Percentiles rank a stretch among this genome's conserved stretches.
phyloP scores from a whole-genome alignment of 2,888 invertebrate species.

The Chrysolina haemoptera region DNA sequence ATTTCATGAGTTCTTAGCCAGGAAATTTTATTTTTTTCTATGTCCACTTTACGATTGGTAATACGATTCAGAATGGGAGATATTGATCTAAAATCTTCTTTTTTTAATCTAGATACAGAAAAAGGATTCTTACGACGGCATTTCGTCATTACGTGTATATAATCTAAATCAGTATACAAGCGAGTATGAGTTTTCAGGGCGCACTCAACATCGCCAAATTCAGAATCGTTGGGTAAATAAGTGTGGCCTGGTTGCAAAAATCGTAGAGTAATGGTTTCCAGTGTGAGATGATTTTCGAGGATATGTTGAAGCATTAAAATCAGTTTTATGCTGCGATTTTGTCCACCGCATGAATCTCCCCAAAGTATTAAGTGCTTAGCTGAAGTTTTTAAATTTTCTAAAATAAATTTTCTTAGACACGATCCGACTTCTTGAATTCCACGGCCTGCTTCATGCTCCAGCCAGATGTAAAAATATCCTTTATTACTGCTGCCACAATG shows the following conservation, averaged over 20 bases:
- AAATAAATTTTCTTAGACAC: conserved; percentile 18
- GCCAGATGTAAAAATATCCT: conserved; percentile 21
- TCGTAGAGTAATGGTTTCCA: conserved; percentile 44
- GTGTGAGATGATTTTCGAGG: conserved; percentile 42
- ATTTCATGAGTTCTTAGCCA: conserved; percentile 43
- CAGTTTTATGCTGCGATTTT: conserved; percentile 53
- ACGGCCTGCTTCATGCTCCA: conserved; percentile 11
- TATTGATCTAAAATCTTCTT: conserved; percentile 44
- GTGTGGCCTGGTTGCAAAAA: conserved; percentile 54
- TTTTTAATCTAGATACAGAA: conserved; percentile 42
- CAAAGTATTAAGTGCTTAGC: conserved; percentile 13
- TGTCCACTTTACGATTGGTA: conserved; percentile 31
- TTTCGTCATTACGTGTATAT: conserved; percentile 49
- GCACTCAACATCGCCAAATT: conserved; percentile 54
- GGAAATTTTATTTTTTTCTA: conserved; percentile 38
- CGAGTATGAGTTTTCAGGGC: conserved; percentile 48
- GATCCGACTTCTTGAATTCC: conserved; percentile 6
- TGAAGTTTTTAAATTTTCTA: background rate
- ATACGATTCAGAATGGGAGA: conserved; percentile 35
- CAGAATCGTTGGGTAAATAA: conserved; percentile 52
- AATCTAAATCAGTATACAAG: conserved; percentile 49
- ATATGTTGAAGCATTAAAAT: conserved; percentile 45
- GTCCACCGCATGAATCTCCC: conserved; percentile 40
- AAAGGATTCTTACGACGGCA: conserved; percentile 50
- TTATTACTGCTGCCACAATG: no score